Conservation (phyloP, 2,888 invertebrate genomes). For the Folsomia manolachei region DNA sequence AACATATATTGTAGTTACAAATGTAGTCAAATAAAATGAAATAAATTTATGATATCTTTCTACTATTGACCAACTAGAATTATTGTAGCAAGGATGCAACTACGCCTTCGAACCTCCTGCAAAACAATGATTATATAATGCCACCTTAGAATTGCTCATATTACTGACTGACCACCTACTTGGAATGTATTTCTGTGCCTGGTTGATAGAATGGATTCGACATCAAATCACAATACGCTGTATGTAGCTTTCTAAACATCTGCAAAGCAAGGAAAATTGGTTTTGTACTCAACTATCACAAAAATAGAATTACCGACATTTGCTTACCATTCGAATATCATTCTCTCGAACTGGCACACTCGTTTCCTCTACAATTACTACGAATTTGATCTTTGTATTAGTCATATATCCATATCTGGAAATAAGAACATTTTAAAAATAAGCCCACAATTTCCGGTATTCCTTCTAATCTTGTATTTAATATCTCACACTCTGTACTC, state of each 20-base stretch:
- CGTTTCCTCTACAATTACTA: slow-evolving; percentile 85
- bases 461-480: not conserved
- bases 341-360: slow-evolving; percentile 86
- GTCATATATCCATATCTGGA: slow-evolving; percentile 89
- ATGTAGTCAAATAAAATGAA: too few species aligned
- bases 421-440: not conserved
- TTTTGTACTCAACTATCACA: slow-evolving; percentile 11
- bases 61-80: slow-evolving; percentile 51
- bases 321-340: slow-evolving; percentile 80
- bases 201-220: slow-evolving; percentile 97
- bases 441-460: not conserved
- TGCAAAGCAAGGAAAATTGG: slow-evolving; percentile 52
- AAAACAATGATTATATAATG: slow-evolving; percentile 23
- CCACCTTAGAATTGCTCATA: too few species aligned
- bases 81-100: too few species aligned
- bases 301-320: not conserved
- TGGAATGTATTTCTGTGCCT: slow-evolving; percentile 81
- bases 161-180: slow-evolving; percentile 61
- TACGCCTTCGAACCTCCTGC: slow-evolving; percentile 52
- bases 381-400: slow-evolving; percentile 93
- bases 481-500: slow-evolving; percentile 85
- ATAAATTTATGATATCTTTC: too few species aligned
- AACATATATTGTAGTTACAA: not conserved
- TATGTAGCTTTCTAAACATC: slow-evolving; percentile 87
- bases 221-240: slow-evolving; percentile 87